Evolutionary conservation across 2,113 vertebrate species (phyloP), one percentile per base, ranked within the genome.

Genomic region (Campylorhamphus procurvoides): DNA sequence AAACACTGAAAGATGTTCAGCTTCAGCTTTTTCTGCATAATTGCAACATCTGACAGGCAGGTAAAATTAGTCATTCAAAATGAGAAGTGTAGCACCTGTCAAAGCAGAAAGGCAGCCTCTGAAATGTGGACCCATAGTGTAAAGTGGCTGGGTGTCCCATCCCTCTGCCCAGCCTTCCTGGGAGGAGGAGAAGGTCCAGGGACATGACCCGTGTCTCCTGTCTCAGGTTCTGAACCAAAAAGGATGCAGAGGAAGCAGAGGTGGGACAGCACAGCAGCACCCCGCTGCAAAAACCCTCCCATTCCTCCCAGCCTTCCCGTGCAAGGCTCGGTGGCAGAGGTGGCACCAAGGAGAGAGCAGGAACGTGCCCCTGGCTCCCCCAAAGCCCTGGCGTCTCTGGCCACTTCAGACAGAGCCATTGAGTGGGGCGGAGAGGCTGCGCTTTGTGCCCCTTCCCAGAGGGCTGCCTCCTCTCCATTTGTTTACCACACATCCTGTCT

Each of bases 401-500:
- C 62, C 94, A 93, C 98, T 98, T 97, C 97, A 98, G 98, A 97
- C 97, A 31, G 84, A 40, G 83, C 95, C 96, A 83, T 84, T 90
- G 78, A 96, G 81, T 19, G 6, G 66, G 80, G 72, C 29, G 53
- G 82, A 67, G 85, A 20, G 74, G 82, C 86, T 27, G 72, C 20
- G 18, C 81, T 29, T 91, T 82, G 86, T 89, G 77, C 94, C 94
- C 95, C 77, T 92, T 93, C 92, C 90, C 94, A 95, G 96, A 95
- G 97, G 75, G 95, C 95, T 80, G 89, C 80, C 94, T 95, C 96
- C 83, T 89, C 96, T 98, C 90, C 97, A 96, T 98, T 98, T 98
- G 98, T 98, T 99, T 98, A 98, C 97, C 97, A 97, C 96, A 97
- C 98, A 98, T 97, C 97, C 98, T 96, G 95, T 97, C 98, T 98